Percentiles rank a stretch among this genome's conserved stretches.
Conservation (phyloP, 2,113 vertebrate species). For the Saguinus midas region DNA sequence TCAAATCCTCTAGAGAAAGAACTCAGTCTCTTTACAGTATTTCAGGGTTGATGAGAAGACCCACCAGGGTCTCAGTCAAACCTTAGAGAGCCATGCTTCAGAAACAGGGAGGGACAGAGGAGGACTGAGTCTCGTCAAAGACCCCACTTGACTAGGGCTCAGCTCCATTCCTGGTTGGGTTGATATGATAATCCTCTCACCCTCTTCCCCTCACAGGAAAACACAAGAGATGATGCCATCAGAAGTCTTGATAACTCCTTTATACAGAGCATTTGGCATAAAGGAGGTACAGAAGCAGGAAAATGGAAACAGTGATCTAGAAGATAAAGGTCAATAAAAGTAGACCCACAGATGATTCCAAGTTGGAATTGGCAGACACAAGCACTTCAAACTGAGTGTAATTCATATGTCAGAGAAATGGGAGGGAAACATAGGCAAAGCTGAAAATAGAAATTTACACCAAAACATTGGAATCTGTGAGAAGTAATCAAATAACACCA, state of each 20-base stretch:
- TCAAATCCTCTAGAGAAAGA: not conserved
- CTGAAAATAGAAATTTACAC: not conserved
- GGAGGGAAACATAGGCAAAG: not conserved
- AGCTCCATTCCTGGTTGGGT: not conserved
- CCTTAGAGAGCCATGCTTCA: not conserved
- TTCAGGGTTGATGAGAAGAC: not conserved
- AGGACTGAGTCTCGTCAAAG: not conserved
- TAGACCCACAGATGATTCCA: not conserved
- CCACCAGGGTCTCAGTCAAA: not conserved
- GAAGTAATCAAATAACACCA: not conserved
- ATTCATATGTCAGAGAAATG: not conserved
- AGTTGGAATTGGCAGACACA: not conserved
- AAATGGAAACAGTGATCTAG: not conserved
- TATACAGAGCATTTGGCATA: not conserved
- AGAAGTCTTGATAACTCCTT: not conserved
- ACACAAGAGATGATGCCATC: not conserved
- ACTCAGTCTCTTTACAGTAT: not conserved
- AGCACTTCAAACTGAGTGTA: not conserved
- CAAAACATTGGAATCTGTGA: not conserved
- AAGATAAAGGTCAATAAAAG: not conserved
- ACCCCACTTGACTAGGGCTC: not conserved
- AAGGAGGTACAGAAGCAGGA: not conserved
- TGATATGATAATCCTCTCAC: not conserved
- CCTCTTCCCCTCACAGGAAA: not conserved
- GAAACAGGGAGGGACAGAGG: not conserved